phyloP scores from a whole-genome alignment of 2,113 vertebrate genomes.

The Callaeas wilsoni region DNA sequence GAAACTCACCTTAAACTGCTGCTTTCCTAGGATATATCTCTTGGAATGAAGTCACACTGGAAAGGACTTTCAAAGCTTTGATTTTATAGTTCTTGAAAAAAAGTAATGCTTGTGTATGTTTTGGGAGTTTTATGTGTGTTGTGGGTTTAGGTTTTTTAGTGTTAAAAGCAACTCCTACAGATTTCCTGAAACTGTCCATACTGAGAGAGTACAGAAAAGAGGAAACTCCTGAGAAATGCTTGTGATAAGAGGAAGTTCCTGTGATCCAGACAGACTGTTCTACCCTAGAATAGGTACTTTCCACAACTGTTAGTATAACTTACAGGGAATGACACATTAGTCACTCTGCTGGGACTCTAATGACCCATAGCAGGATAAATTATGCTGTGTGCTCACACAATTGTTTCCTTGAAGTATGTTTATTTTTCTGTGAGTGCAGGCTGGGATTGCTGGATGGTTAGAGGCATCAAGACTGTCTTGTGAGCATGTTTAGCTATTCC shows the following conservation, averaged over 20 bases:
- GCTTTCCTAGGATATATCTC: not conserved
- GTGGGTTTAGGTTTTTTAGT: not conserved
- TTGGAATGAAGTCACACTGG: not conserved
- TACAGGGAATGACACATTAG: not conserved
- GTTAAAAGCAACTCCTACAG: not conserved
- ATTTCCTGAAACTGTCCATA: not conserved
- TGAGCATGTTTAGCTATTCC: not conserved
- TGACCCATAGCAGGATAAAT: not conserved
- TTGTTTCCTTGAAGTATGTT: not conserved
- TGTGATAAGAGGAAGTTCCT: not conserved
- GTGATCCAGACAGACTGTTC: not conserved
- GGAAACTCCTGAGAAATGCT: not conserved
- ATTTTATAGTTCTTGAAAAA: not conserved
- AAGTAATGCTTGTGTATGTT: not conserved
- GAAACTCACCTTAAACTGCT: not conserved
- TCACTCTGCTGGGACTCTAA: not conserved
- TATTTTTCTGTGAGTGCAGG: not conserved
- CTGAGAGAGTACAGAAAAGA: not conserved
- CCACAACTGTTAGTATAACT: not conserved
- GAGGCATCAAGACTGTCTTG: not conserved
- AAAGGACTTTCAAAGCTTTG: not conserved
- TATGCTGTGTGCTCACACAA: not conserved
- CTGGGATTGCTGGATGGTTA: not conserved
- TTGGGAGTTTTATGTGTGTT: not conserved
- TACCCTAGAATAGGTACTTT: not conserved